phyloP scores from a whole-genome alignment of 2,888 invertebrate genomes.

The Amphipoea lucens region DNA sequence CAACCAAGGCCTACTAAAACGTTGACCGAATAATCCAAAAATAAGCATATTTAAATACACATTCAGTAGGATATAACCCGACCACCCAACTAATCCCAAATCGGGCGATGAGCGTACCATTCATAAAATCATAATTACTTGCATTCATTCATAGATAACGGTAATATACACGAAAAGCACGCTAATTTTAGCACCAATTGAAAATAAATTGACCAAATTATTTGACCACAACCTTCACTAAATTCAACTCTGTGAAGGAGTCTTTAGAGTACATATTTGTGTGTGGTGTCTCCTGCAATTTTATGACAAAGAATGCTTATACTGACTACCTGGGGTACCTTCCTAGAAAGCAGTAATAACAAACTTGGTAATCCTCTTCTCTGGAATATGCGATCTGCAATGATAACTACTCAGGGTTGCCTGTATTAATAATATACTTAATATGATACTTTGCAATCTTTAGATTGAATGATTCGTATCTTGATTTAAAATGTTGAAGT shows the following conservation, averaged over 20 bases:
- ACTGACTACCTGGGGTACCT: constrained; percentile 85
- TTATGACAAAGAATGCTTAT: constrained; percentile 80
- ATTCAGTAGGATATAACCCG: constrained; percentile 30
- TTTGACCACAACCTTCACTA: constrained; percentile 27
- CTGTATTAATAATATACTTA: constrained; percentile 48
- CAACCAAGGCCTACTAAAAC: constrained; percentile 2
- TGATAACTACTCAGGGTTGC: constrained; percentile 84
- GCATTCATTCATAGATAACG: constrained; percentile 78
- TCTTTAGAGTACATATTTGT: constrained; percentile 62
- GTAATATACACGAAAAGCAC: constrained; percentile 73
- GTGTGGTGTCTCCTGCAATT: constrained; percentile 49
- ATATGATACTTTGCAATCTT: constrained; percentile 48
- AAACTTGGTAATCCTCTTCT: constrained; percentile 86
- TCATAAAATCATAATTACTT: constrained; percentile 74
- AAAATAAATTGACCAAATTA: constrained; percentile 71
- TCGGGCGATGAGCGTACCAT: constrained; percentile 64
- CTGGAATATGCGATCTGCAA: constrained; percentile 86
- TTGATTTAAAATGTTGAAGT: constrained; percentile 10
- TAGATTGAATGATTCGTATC: constrained; percentile 24
- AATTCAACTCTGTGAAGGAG: constrained; percentile 40
- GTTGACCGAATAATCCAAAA: constrained; percentile 8
- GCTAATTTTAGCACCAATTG: constrained; percentile 76
- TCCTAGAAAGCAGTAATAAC: constrained; percentile 88
- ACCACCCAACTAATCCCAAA: constrained; percentile 53
- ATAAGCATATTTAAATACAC: constrained; percentile 28